Evolutionary conservation across 2,888 invertebrate species (phyloP).

Genomic region (Plebejus anna): DNA sequence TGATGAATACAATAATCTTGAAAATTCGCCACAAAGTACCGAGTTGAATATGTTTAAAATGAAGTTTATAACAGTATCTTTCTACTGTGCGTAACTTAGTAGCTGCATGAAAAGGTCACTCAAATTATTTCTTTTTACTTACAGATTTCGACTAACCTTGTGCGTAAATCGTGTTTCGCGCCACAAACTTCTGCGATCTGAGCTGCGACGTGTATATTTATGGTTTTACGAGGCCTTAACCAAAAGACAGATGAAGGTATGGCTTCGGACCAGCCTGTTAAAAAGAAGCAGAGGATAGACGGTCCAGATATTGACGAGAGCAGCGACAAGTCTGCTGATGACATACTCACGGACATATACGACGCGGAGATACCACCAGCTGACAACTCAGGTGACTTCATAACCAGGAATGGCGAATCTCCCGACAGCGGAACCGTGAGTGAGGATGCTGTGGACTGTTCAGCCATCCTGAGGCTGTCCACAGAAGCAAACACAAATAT

Average conservation of each 20-base stretch:
- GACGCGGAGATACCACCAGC: slow-evolving; percentile 61
- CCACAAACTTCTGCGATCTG: slow-evolving; percentile 31
- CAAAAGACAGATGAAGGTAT: slow-evolving; percentile 81
- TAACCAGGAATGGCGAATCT: slow-evolving; percentile 66
- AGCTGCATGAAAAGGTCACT: slow-evolving; percentile 77
- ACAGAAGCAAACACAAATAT: slow-evolving; percentile 56
- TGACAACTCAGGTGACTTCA: slow-evolving; percentile 68
- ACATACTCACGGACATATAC: slow-evolving; percentile 66
- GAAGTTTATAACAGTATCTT: slow-evolving; percentile 56
- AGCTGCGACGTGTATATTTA: slow-evolving; percentile 48
- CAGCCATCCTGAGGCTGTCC: slow-evolving; percentile 62
- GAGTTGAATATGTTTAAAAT: slow-evolving; percentile 28
- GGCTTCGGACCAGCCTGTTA: slow-evolving; percentile 90
- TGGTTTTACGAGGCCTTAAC: slow-evolving; percentile 83
- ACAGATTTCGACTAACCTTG: slow-evolving; percentile 21
- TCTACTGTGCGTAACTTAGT: slow-evolving; percentile 79
- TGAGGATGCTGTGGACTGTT: slow-evolving; percentile 75
- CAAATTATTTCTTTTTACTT: slow-evolving; percentile 55
- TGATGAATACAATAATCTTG: not conserved
- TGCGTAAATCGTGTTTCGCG: slow-evolving; percentile 33
- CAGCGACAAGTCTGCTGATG: slow-evolving; percentile 74
- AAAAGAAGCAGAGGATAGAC: slow-evolving; percentile 89
- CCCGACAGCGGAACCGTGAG: slow-evolving; percentile 75
- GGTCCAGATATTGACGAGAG: slow-evolving; percentile 80
- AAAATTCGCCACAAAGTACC: not conserved